Evolutionary conservation across 2,113 vertebrate genomes (phyloP).

Genomic region (Meles meles): DNA sequence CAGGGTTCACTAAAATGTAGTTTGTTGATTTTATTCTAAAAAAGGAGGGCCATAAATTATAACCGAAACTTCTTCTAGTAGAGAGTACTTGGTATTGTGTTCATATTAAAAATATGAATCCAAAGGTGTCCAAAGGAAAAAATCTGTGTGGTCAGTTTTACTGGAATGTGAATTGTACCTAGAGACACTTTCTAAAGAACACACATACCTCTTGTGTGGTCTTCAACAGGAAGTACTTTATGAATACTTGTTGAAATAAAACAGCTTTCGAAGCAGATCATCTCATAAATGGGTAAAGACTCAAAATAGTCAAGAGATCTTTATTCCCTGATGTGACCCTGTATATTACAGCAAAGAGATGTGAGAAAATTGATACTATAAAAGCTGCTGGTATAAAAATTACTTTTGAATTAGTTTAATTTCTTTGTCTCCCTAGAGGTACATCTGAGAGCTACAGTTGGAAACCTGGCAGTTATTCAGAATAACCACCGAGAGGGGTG

Average conservation of each 20-base stretch:
- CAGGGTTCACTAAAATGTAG: constrained; percentile 10
- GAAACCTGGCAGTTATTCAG: constrained; percentile 52
- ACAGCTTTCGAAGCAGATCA: not conserved
- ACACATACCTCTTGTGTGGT: not conserved
- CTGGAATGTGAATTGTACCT: not conserved
- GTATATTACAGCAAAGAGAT: constrained; percentile 34
- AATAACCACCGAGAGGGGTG: not conserved
- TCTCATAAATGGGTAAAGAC: not conserved
- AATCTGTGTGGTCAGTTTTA: constrained; percentile 25
- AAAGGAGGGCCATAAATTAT: not conserved
- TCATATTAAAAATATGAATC: constrained; percentile 31
- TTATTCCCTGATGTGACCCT: constrained; percentile 10
- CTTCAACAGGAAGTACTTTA: constrained; percentile 12
- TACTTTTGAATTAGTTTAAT: constrained; percentile 55
- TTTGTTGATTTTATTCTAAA: constrained; percentile 43
- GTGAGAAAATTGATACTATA: constrained; percentile 1
- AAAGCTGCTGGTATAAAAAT: constrained; percentile 50
- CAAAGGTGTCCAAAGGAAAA: not conserved
- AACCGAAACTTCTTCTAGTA: not conserved
- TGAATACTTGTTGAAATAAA: not conserved
- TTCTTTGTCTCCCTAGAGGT: constrained; percentile 46
- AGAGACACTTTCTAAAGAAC: constrained; percentile 8
- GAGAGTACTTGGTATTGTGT: not conserved
- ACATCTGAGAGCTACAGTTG: constrained; percentile 54
- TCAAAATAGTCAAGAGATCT: constrained; percentile 36